Conservation (phyloP, 1,140 invertebrate species). For the Trichonephila clavipes region DNA sequence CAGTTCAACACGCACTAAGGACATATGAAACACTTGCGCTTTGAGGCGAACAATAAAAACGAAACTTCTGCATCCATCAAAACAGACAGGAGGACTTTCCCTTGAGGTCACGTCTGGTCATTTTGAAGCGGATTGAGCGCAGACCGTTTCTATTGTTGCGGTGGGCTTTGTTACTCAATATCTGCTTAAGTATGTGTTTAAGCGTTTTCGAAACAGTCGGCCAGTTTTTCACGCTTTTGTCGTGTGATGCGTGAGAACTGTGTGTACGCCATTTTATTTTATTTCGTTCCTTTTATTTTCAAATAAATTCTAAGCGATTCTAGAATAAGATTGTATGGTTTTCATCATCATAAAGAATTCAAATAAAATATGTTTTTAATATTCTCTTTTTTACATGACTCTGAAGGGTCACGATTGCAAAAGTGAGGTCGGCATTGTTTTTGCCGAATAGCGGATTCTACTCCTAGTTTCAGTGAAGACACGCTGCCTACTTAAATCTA, state of each 20-base stretch:
- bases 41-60: background rate
- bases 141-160: background rate
- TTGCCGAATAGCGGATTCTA: too few relatives aligned
- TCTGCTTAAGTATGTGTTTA: background rate
- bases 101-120: conserved; percentile 7
- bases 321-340: too few relatives aligned
- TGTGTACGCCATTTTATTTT: background rate
- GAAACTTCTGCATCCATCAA: background rate
- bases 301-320: too few relatives aligned
- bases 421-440: too few relatives aligned
- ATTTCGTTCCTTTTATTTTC: background rate
- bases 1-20: background rate
- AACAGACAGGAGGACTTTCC: background rate
- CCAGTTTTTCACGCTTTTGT: background rate
- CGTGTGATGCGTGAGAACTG: background rate
- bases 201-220: background rate
- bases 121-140: conserved; percentile 28
- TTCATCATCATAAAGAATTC: too few relatives aligned
- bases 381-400: too few relatives aligned
- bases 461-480: too few relatives aligned
- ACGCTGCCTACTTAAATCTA: too few relatives aligned
- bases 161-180: background rate
- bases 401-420: too few relatives aligned
- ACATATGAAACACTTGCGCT: background rate
- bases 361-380: too few relatives aligned